These are phyloP conservation scores for Phocides pigmalion DNA, from an alignment of 1,140 invertebrate species.

Conservation along the genomic window DNA sequence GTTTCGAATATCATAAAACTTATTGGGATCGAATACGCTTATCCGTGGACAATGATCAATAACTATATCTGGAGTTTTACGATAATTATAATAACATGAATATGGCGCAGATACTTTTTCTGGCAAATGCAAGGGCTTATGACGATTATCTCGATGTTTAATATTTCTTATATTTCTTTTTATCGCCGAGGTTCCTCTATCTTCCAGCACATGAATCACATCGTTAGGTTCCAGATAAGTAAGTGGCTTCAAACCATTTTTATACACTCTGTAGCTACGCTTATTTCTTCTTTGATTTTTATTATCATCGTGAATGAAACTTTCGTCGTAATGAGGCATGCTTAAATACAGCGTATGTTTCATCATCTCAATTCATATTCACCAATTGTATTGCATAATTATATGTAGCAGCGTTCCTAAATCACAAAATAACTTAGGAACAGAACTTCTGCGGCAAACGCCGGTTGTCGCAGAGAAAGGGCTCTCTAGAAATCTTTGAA, in stretches of 20 bases:
- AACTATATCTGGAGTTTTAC: slow-evolving; percentile 53
- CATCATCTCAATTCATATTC: slow-evolving; percentile 37
- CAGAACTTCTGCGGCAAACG: slow-evolving; percentile 8
- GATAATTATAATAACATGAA: slow-evolving; percentile 27
- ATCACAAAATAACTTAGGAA: slow-evolving; percentile 22
- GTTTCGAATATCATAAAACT: slow-evolving; percentile 70
- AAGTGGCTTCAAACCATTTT: slow-evolving; percentile 69
- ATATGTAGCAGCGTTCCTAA: slow-evolving; percentile 18
- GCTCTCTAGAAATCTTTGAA: slow-evolving; percentile 74
- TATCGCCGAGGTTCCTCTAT: slow-evolving; percentile 68
- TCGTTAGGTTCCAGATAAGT: slow-evolving; percentile 56
- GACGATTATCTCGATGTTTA: slow-evolving; percentile 64
- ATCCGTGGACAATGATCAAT: slow-evolving; percentile 60
- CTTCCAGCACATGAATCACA: slow-evolving; percentile 64
- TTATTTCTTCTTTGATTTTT: slow-evolving; percentile 81
- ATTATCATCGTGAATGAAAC: slow-evolving; percentile 81
- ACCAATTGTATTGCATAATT: slow-evolving; percentile 19
- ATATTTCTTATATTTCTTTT: slow-evolving; percentile 78
- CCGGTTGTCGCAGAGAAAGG: slow-evolving; percentile 56
- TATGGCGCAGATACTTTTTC: slow-evolving; percentile 29
- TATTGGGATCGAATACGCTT: slow-evolving; percentile 66
- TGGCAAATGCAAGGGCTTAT: slow-evolving; percentile 49
- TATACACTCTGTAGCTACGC: slow-evolving; percentile 80
- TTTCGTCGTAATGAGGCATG: slow-evolving; percentile 83
- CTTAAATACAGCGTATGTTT: slow-evolving; percentile 47